Evolutionary conservation across 2,797 vertebrate genomes (phyloP).

Genomic region (Natrix natrix): DNA sequence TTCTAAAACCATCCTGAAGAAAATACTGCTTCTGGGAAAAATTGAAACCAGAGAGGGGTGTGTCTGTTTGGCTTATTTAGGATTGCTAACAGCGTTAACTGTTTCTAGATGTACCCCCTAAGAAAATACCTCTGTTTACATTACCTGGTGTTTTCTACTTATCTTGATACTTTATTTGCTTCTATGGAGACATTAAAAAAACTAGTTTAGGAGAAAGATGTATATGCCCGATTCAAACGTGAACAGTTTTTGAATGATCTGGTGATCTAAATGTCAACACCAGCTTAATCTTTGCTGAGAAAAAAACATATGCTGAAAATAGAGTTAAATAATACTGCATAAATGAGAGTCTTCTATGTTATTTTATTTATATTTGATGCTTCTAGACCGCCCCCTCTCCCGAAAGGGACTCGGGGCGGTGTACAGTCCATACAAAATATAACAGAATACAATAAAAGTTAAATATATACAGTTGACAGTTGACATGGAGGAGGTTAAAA

Average conservation of each 20-base stretch:
- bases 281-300: neutral
- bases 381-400: too few species aligned
- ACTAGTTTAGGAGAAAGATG: neutral
- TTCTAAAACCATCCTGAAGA: neutral
- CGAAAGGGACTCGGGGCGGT: too few species aligned
- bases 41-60: neutral
- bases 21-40: neutral
- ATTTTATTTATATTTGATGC: too few species aligned
- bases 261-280: neutral
- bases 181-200: neutral
- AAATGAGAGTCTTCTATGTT: slow-evolving; percentile 35
- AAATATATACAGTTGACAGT: too few species aligned
- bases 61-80: neutral
- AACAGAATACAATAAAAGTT: too few species aligned
- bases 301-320: neutral
- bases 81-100: neutral
- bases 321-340: neutral
- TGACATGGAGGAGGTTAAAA: too few species aligned
- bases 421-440: too few species aligned
- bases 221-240: neutral
- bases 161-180: neutral
- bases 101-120: neutral
- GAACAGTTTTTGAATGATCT: neutral
- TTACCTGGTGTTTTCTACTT: neutral
- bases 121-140: too few species aligned